Evolutionary conservation across 2,888 invertebrate species (phyloP), one percentile per base, ranked within the genome.

Genomic region (Beris morrisii): DNA sequence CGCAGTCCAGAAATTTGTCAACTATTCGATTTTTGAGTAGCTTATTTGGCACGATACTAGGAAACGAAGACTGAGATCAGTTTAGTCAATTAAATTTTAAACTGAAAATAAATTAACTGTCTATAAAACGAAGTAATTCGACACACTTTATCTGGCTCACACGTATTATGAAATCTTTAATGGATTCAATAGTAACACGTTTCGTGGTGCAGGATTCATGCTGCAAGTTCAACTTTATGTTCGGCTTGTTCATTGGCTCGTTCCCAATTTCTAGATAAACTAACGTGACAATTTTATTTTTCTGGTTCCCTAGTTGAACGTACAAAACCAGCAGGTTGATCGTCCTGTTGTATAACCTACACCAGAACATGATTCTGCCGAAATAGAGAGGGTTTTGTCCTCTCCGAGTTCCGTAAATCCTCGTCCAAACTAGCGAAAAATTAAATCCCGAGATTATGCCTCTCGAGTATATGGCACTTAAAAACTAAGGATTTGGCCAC

Each of bases 371-470:
- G 9, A 7, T 28, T 53, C 5, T 28, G 53, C 45, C 12, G 57
- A 30, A 58, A 22, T 31, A 28, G 57, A 58, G 45, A 6, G 44
- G 43, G 44, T 38, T 56, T 22, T 56, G 56, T 56, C 44, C 56
- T 44, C 5, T 3, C 22, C 4, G 56, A 56, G 44, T 56, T 56
- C 56, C 38, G 9, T 15, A 56, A 56, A 38, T 58, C 45, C 45
- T 12, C 53, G 28, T 38, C 55, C 38, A n/a, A 7, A 15, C 22
- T 56, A 43, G 13, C n/a, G 43, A 15, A 30, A 56, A 38, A 56
- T 56, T 56, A 56, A 56, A 56, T 56, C 55, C 38, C n/a, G 15
- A 12, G 55, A 56, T 56, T 56, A 56, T 56, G 32, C 55, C 55
- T 43, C 38, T 56, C 38, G 55, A 43, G 43, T 28, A 5, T 22